Percentiles rank a stretch among this genome's conserved stretches.
Evolutionary conservation across 2,888 invertebrate genomes (phyloP).

Genomic region (Tortricodes alternella): DNA sequence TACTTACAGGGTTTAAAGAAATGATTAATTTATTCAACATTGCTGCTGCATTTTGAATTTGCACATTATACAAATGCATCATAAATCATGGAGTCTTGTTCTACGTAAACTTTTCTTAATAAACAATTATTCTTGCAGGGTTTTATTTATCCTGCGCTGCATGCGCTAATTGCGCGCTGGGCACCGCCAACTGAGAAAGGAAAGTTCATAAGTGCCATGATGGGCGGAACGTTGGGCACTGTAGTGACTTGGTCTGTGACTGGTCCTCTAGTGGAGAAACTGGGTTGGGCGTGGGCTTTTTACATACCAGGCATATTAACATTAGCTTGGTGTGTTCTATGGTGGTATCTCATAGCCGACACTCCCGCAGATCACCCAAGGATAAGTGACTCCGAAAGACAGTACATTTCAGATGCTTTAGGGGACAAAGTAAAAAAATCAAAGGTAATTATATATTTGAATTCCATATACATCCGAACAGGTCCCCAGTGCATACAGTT

Average conservation of each 20-base stretch:
- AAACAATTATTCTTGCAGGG: slow-evolving; percentile 66
- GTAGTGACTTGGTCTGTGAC: slow-evolving; percentile 87
- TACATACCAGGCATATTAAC: slow-evolving; percentile 84
- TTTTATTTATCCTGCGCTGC: slow-evolving; percentile 84
- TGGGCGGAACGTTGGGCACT: slow-evolving; percentile 89
- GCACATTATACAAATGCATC: no score
- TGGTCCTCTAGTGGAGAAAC: slow-evolving; percentile 83
- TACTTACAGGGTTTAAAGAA: no score
- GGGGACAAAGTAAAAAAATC: slow-evolving; percentile 81
- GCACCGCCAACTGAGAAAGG: slow-evolving; percentile 89
- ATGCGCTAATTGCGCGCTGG: slow-evolving; percentile 87
- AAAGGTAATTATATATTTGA: slow-evolving; percentile 64
- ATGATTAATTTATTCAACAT: no score
- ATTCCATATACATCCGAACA: not conserved
- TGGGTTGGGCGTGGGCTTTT: slow-evolving; percentile 87
- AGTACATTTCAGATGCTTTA: slow-evolving; percentile 84
- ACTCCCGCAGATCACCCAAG: slow-evolving; percentile 84
- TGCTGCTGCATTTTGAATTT: no score
- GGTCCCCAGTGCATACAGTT: no score
- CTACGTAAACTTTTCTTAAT: not conserved
- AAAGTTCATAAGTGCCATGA: slow-evolving; percentile 87
- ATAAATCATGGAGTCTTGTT: no score
- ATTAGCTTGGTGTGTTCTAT: slow-evolving; percentile 79
- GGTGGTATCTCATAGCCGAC: slow-evolving; percentile 85
- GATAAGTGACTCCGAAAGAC: slow-evolving; percentile 84